phyloP scores from a whole-genome alignment of 2,113 vertebrate species.

The Cnemophilus loriae region DNA sequence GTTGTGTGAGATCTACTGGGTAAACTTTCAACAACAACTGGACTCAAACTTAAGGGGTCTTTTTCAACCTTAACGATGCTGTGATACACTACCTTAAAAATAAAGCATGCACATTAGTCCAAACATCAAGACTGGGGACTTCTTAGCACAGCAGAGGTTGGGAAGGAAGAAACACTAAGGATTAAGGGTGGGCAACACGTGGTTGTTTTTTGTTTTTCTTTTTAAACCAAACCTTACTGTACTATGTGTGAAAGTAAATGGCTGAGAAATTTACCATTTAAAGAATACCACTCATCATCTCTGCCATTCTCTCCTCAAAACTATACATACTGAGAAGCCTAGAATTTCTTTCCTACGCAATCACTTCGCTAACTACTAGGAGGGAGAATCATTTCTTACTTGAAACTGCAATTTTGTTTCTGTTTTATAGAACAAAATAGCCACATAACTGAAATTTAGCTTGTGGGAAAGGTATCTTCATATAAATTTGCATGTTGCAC shows the following conservation, averaged over 20 bases:
- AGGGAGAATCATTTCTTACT: not conserved
- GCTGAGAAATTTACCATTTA: not conserved
- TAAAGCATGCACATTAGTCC: not conserved
- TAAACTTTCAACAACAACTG: not conserved
- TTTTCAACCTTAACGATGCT: not conserved
- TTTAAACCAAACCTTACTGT: not conserved
- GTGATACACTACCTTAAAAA: not conserved
- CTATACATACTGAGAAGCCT: not conserved
- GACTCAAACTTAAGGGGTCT: not conserved
- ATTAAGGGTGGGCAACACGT: not conserved
- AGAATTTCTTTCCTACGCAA: not conserved
- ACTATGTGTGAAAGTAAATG: not conserved
- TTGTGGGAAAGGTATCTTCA: not conserved
- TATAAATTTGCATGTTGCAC: not conserved
- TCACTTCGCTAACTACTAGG: not conserved
- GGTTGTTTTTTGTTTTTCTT: not conserved
- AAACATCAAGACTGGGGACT: not conserved
- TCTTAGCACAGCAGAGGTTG: not conserved
- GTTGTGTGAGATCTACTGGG: not conserved
- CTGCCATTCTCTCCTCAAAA: not conserved
- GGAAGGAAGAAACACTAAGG: not conserved
- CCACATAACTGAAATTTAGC: not conserved
- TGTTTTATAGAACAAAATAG: not conserved
- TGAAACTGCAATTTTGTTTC: not conserved
- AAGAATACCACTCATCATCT: not conserved